Evolutionary conservation across 1,140 invertebrate genomes (phyloP).

Genomic region (Diorhabda elongata): DNA sequence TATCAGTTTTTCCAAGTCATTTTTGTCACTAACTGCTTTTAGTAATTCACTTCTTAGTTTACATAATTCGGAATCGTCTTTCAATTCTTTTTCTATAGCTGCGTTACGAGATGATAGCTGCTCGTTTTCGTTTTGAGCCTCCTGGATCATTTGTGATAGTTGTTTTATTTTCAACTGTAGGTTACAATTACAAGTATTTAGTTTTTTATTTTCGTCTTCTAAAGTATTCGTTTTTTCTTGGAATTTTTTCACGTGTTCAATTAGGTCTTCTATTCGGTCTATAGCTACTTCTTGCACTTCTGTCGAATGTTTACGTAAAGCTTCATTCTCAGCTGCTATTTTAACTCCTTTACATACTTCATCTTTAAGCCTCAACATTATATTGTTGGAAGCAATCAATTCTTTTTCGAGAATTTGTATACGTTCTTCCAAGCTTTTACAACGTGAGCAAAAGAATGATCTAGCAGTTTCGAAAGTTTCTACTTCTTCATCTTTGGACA

Average conservation of each 20-base stretch:
- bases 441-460: too few species aligned
- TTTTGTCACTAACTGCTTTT: slow-evolving; percentile 13
- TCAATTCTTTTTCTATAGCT: not conserved
- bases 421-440: slow-evolving; percentile 13
- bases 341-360: slow-evolving; percentile 14
- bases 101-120: slow-evolving; percentile 3
- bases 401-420: slow-evolving; percentile 26
- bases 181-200: slow-evolving; percentile 2
- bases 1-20: slow-evolving; percentile 28
- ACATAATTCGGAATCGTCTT: not conserved
- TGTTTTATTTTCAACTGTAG: slow-evolving; percentile 18
- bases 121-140: slow-evolving; percentile 12
- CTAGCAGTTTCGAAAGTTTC: too few species aligned
- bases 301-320: slow-evolving; percentile 31
- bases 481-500: too few species aligned
- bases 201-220: slow-evolving; percentile 13
- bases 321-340: slow-evolving; percentile 30
- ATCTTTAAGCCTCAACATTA: slow-evolving; percentile 22
- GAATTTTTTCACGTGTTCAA: slow-evolving; percentile 28
- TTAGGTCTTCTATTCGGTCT: slow-evolving; percentile 36
- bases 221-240: slow-evolving; percentile 22
- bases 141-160: slow-evolving; percentile 11
- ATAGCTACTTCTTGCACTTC: slow-evolving; percentile 39
- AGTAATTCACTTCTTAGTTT: too few species aligned
- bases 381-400: slow-evolving; percentile 28